Evolutionary conservation across 2,888 invertebrate genomes (phyloP).

Genomic region (Drosophila picticornis): DNA sequence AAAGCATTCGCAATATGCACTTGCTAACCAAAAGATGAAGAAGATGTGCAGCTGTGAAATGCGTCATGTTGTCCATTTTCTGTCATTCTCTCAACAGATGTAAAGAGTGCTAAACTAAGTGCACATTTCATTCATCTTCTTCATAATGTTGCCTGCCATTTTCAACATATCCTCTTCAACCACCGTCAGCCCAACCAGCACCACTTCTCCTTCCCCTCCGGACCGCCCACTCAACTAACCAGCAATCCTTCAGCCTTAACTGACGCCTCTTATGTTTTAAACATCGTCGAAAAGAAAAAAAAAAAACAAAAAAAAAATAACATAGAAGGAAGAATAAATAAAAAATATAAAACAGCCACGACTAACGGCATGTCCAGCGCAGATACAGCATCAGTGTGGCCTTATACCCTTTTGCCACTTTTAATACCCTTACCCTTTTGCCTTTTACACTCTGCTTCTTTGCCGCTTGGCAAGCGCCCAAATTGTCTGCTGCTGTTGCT

Average conservation of each 20-base stretch:
- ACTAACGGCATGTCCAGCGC: conserved; percentile 75
- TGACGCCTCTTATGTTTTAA: conserved; percentile 69
- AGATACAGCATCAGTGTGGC: conserved; percentile 51
- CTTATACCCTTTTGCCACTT: conserved; percentile 15
- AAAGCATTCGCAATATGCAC: conserved; percentile 1
- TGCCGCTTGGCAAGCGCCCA: conserved; percentile 75
- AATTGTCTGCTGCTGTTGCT: conserved; percentile 64
- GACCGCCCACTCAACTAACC: conserved; percentile 20
- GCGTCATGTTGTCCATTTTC: conserved; percentile 30
- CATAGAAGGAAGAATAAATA: conserved; percentile 17
- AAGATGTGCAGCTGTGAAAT: conserved; percentile 26
- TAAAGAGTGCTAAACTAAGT: conserved; percentile 21
- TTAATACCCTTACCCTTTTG: conserved; percentile 10
- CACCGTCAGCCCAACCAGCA: no score
- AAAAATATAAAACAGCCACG: conserved; percentile 31
- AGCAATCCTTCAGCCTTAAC: conserved; percentile 45
- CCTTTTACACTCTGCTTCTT: conserved; percentile 2
- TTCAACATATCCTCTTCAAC: conserved; percentile 40
- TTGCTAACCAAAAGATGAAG: conserved; percentile 1
- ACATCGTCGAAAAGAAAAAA: conserved; percentile 58
- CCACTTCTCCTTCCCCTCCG: neutral
- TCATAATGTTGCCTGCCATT: conserved; percentile 57
- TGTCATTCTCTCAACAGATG: conserved; percentile 35
- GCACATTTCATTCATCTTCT: conserved; percentile 51
- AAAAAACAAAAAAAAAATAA: conserved; percentile 12